Base-by-base conservation (phyloP, 2,888 invertebrate species). In the Yponomeuta cagnagella region DNA sequence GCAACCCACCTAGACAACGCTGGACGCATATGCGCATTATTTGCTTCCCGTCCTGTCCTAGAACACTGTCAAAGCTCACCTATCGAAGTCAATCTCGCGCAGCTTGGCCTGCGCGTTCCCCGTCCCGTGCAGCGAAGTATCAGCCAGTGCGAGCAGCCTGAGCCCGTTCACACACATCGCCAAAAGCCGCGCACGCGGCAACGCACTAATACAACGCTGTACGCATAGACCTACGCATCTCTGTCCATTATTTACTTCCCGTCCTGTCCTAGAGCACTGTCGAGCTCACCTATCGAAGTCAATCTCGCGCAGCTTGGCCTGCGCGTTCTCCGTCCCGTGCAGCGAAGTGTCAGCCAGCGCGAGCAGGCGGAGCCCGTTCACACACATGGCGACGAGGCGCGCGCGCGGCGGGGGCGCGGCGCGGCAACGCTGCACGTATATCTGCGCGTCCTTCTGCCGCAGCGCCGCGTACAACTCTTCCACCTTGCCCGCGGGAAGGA, bases 361-460 rank as follows among this genome's bases (percentile, higher is more conserved):
- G 72, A 96, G 85, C 31, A 94, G 8, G 43, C 43, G 0, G 43
- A 70, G 15, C 37, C 63, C 31, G 2, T 95, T 93, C 90, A 98
- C 94, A 68, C 94, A 95, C 96, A 98, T 98, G 0, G 97, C 96
- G 74, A 98, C 96, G 15, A 99, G 93, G 64, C 97, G 93, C 77
- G 93, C 73, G 82, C 93, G 74, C 89, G 93, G 77, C 93, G 93
- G 84, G 93, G 95, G 93, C 94, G 94, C 87, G 95, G 96, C 83
- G 71, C 90, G 84, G 58, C 84, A 82, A 0, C 91, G 80, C 85
- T 98, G 97, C 72, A 99, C 96, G 88, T 99, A 99, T 79, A 99
- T 98, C 85, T 98, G 97, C 0, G 98, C 97, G 87, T 98, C 98
- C 82, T 97, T 97, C 81, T 96, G 96, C 10, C 95, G 95, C 75